Percentiles rank a stretch among this genome's conserved stretches.
Conservation (phyloP, 2,113 vertebrate species). For the Psittacara wagleri region DNA sequence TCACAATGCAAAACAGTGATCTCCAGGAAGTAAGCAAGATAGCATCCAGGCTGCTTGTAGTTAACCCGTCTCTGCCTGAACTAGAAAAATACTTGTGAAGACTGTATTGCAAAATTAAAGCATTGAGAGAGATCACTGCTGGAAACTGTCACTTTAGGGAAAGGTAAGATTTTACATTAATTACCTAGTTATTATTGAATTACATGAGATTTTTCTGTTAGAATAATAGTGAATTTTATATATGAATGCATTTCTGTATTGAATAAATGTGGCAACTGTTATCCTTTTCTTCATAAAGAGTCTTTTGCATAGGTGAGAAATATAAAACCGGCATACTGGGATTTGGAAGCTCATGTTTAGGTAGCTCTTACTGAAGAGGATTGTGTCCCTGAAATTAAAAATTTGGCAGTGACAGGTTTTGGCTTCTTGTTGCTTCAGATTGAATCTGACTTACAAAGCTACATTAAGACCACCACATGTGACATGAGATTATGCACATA, state of each 20-base stretch:
- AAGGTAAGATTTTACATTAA: constrained; percentile 48
- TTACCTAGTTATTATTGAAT: background rate
- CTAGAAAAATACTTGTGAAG: background rate
- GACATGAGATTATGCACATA: background rate
- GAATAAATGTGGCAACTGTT: background rate
- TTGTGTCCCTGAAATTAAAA: background rate
- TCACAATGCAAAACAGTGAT: constrained; percentile 50
- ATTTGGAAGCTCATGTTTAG: background rate
- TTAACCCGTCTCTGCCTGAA: constrained; percentile 41
- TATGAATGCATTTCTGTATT: background rate
- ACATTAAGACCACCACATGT: background rate
- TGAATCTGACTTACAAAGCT: background rate
- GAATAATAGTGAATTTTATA: background rate
- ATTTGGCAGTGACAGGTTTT: background rate
- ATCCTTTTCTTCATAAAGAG: background rate
- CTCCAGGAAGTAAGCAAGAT: constrained; percentile 54
- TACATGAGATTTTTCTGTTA: background rate
- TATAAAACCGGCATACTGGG: background rate
- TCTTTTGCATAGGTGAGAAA: background rate
- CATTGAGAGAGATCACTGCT: background rate
- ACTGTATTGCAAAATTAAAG: background rate
- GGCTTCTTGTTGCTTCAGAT: background rate
- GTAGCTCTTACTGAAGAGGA: background rate
- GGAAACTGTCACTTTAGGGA: background rate
- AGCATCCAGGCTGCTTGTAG: constrained; percentile 11